phyloP scores from a whole-genome alignment of 2,888 invertebrate genomes.

The Temnothorax rugatulus region DNA sequence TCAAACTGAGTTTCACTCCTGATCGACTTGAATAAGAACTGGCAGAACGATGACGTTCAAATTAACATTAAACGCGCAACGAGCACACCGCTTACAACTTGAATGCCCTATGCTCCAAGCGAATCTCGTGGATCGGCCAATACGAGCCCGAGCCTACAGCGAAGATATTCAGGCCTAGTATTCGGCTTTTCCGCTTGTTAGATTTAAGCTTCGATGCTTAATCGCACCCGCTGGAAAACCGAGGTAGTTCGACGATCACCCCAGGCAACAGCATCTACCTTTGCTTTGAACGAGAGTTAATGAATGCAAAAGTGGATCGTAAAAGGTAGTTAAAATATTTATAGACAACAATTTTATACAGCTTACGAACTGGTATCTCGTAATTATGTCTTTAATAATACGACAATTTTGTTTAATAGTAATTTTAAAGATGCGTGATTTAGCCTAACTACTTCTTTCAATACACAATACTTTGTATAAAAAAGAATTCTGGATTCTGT shows the following conservation, averaged over 20 bases:
- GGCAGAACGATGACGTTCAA: conserved; percentile 18
- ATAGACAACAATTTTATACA: neutral
- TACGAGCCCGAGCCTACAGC: conserved; percentile 45
- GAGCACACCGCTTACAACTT: conserved; percentile 46
- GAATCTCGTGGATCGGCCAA: conserved; percentile 24
- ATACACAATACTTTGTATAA: neutral
- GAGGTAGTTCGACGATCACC: conserved; percentile 40
- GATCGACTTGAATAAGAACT: conserved; percentile 12
- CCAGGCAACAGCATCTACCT: conserved; percentile 41
- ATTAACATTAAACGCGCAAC: conserved; percentile 23
- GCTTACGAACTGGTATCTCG: neutral
- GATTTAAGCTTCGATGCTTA: conserved; percentile 74
- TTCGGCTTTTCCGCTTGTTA: conserved; percentile 72
- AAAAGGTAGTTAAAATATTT: neutral
- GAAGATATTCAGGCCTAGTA: conserved; percentile 46
- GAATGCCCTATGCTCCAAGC: conserved; percentile 46
- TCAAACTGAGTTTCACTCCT: conserved; percentile 27
- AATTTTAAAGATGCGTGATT: neutral
- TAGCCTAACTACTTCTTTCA: neutral
- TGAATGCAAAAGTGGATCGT: neutral
- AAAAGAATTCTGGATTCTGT: conserved; percentile 16
- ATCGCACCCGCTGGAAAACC: conserved; percentile 54
- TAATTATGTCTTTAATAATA: neutral
- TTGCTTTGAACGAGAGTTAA: neutral
- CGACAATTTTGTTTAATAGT: neutral